Percentiles rank a stretch among this genome's conserved stretches.
phyloP scores from a whole-genome alignment of 1,140 invertebrate species.

The Caerostris darwini region DNA sequence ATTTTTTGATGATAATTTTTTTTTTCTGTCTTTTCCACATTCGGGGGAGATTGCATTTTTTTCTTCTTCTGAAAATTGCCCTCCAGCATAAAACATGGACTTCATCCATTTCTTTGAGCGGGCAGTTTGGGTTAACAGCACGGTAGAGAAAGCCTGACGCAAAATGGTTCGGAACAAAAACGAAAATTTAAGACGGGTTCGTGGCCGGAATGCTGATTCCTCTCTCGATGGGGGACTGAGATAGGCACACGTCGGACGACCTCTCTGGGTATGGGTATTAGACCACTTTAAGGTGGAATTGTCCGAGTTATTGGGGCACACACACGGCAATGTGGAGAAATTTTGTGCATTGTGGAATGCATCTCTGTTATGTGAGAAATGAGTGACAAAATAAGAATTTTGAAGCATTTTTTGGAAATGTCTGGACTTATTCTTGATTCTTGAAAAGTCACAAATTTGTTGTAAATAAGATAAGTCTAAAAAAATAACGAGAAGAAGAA shows the following conservation, averaged over 20 bases:
- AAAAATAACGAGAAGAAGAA: too few relatives aligned
- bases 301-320: not conserved
- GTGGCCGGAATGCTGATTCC: slow-evolving; percentile 53
- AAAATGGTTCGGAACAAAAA: slow-evolving; percentile 64
- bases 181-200: slow-evolving; percentile 65
- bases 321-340: not conserved
- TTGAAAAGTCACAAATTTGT: too few relatives aligned
- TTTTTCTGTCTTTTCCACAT: not conserved
- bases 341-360: too few relatives aligned
- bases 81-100: slow-evolving; percentile 56
- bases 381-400: too few relatives aligned
- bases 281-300: not conserved
- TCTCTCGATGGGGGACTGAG: not conserved
- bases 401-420: too few relatives aligned
- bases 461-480: too few relatives aligned
- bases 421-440: too few relatives aligned
- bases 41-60: slow-evolving; percentile 54
- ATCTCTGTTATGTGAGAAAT: too few relatives aligned
- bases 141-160: slow-evolving; percentile 2
- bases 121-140: slow-evolving; percentile 53
- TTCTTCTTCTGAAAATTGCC: slow-evolving; percentile 41
- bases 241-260: not conserved
- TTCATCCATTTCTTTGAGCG: slow-evolving; percentile 54
- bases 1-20: slow-evolving; percentile 40
- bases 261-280: not conserved